Evolutionary conservation across 2,113 vertebrate genomes (phyloP).

Genomic region (Seriola quinqueradiata): DNA sequence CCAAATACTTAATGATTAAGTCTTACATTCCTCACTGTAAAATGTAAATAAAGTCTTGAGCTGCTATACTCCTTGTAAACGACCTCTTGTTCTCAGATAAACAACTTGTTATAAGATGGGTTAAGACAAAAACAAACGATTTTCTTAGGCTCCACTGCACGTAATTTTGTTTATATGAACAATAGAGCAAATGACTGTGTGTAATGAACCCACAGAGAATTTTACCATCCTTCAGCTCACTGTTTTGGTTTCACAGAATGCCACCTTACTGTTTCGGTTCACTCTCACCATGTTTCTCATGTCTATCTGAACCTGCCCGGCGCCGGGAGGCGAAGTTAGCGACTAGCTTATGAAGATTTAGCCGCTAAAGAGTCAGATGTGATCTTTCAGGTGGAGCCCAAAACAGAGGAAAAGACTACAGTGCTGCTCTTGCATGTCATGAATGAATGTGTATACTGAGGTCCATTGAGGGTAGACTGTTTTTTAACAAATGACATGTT

Average conservation of each 20-base stretch:
- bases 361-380: neutral
- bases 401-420: neutral
- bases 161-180: neutral
- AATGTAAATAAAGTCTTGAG: neutral
- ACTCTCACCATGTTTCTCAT: no score
- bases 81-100: neutral
- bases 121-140: no score
- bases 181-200: no score
- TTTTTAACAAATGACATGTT: no score
- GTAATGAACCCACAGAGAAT: neutral
- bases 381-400: neutral
- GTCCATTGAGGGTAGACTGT: no score
- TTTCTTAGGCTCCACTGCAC: neutral
- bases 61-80: no score
- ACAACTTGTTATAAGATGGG: neutral
- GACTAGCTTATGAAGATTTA: neutral
- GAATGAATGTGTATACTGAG: no score
- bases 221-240: neutral
- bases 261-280: no score
- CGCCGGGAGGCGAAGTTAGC: neutral
- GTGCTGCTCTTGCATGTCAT: no score
- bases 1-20: no score
- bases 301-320: no score
- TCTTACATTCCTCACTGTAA: neutral
- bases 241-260: neutral